Base-by-base conservation (phyloP, 2,888 invertebrate species). In the Oasisia sp. region DNA sequence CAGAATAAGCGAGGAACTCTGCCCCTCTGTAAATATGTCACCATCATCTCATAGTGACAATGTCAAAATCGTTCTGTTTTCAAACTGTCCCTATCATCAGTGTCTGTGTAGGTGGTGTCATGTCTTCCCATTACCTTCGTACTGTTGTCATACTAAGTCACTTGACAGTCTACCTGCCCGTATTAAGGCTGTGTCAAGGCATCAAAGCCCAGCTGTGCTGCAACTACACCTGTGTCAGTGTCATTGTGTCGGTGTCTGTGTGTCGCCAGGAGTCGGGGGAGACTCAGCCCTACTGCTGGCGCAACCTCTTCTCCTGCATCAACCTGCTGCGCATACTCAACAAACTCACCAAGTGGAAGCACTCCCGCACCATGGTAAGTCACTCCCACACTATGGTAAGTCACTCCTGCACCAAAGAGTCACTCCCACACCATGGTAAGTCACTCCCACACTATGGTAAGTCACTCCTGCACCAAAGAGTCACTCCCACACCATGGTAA, bases 271-370 rank as follows among this genome's bases (percentile, higher is more conserved):
- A 96, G 94, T 95, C 95, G 94, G 96, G 96, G 93, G 97, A 98
- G 92, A 95, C 94, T 92, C 95, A 95, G 94, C 97, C 98, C 91
- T 99, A 98, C 96, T 99, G 99, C 91, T 99, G 99, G 99, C 91
- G 99, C 94, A 99, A 99, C 97, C 98, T 99, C 92, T 99, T 99
- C 97, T 98, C 99, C 5, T 99, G 99, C 96, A 99, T 99, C 93
- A 99, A 99, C 97, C 97, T 99, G 92, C 97, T 99, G 93, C 97
- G 99, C 94, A 98, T 99, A 94, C 97, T 99, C 92, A 99, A 99
- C 96, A 99, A 99, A 97, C 97, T 99, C 93, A 99, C 99, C 90
- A 99, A 99, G 96, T 99, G 99, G 99, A 99, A 99, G 96, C 99
- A 99, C 96, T 99, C 99, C n/a, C 97, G 99, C 91, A 96, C 96